Base-by-base conservation (phyloP, 2,113 vertebrate species). In the Cacatua alba region DNA sequence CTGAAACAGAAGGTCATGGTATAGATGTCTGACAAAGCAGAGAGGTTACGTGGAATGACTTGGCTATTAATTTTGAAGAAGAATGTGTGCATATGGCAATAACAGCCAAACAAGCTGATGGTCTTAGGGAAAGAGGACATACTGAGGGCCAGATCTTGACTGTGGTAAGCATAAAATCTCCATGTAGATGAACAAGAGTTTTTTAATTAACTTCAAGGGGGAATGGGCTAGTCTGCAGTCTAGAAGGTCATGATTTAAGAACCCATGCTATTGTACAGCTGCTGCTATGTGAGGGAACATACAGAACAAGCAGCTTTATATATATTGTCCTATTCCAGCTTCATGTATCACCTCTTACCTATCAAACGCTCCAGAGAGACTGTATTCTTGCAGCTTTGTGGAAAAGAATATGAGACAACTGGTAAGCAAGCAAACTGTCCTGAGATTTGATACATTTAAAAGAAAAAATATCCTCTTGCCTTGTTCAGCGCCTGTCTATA, bases 371-470 rank as follows among this genome's bases (percentile, higher is more conserved):
- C 31, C 55, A 81, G n/a, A 91, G 15, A 72, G 20, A 75, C 39
- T 78, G 13, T 39, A n/a, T 57, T 88, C 60, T 75, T 95, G 51
- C 24, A 94, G 18, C 51, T 70, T 81, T 81, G 51, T 75, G 33
- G 26, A 84, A 93, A 94, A 93, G 43, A 90, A 63, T 31, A 76
- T 26, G 78, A 94, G 57, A 87, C n/a, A 91, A 82, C 13, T 55
- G 44, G 17, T 77, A 71, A 0, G 2, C 1, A 7, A 78, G 68
- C 24, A 72, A 88, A 91, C 20, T 64, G 64, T 71, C 64, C 80
- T 86, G 82, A 93, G 49, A 82, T 83, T 81, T 37, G 25, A 79
- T 76, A 52, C 6, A 57, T 88, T 51, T 43, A 33, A 65, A 91
- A 78, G 76, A 82, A 71, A 35, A 26, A 3, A 13, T 12, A 62